These are phyloP conservation scores for Sciurus vulgaris DNA, from an alignment of 2,797 vertebrate species.

Conservation along the genomic window DNA sequence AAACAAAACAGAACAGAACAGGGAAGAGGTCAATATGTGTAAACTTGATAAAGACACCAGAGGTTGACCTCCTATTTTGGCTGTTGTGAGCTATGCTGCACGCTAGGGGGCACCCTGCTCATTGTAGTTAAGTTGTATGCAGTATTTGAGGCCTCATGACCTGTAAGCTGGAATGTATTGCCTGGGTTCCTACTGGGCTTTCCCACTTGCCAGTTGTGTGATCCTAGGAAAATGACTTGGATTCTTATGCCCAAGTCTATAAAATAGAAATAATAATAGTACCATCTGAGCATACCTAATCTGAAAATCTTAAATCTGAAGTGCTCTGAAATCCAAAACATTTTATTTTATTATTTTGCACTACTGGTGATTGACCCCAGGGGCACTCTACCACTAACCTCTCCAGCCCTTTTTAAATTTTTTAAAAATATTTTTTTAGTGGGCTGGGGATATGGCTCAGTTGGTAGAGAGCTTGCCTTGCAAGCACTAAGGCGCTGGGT, in stretches of 20 bases:
- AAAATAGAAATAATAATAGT: background rate
- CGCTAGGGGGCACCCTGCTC: rapidly evolving
- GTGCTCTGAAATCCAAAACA: background rate
- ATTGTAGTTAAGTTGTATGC: rapidly evolving
- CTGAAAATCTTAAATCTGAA: background rate
- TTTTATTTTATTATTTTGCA: background rate
- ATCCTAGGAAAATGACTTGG: background rate
- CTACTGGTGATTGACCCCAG: background rate
- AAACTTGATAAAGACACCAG: background rate
- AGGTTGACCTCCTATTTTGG: background rate
- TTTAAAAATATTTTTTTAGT: too few species aligned
- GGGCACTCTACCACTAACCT: background rate
- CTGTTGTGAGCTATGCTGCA: background rate
- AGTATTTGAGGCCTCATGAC: rapidly evolving
- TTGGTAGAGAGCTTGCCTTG: too few species aligned
- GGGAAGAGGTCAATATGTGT: background rate
- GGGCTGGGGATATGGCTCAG: too few species aligned
- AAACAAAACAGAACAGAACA: background rate
- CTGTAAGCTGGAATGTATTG: background rate
- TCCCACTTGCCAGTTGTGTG: background rate
- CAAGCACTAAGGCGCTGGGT: too few species aligned
- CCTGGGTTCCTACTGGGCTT: background rate
- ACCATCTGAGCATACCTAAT: background rate
- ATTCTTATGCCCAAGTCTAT: background rate
- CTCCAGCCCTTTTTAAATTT: too few species aligned